Base-by-base conservation (phyloP, 53 echinoderm and acorn worm species). In the Actinopyga echinites region DNA sequence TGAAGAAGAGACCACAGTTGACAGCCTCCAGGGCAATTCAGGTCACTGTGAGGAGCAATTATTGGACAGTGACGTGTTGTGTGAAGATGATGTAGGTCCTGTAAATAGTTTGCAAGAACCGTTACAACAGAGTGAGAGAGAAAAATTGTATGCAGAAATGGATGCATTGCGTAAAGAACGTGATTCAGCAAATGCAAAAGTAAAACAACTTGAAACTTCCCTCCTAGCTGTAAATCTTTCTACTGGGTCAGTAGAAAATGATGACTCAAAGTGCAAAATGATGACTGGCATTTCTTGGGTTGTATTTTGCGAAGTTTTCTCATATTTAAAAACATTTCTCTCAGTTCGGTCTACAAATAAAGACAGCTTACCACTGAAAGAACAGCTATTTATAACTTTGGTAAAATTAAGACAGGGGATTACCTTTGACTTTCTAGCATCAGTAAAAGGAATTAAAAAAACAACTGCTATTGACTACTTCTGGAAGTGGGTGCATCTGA, bases 331-430 rank as follows among this genome's bases (percentile, higher is more conserved):
- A n/a, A n/a, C n/a, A n/a, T n/a, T n/a, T n/a, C n/a, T n/a, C n/a
- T n/a, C n/a, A n/a, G n/a, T n/a, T n/a, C n/a, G n/a, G n/a, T n/a
- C n/a, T 40, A 40, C 40, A 6, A 40, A 40, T 4, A 40, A 40
- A 40, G 4, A 40, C 40, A 4, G 57, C 79, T 31, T 86, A 63
- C 65, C 86, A 31, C 61, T 75, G 13, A 29, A 38, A 37, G 75
- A 88, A 23, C 88, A 84, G 64, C 82, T 88, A 8, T 75, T 88
- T 69, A 8, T 88, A 17, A 75, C 83, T 59, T 77, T 88, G 49
- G 64, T 84, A 1, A 86, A 84, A 64, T 53, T 88, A 31, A 32
- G 88, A 54, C 53, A 44, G 15, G 65, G 65, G 37, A 54, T 88
- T 33, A 11, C 74, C 44, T 88, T 88, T 83, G 83, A 88, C 5